phyloP scores from a whole-genome alignment of 2,888 invertebrate genomes.

The Pristionchus entomophagus region DNA sequence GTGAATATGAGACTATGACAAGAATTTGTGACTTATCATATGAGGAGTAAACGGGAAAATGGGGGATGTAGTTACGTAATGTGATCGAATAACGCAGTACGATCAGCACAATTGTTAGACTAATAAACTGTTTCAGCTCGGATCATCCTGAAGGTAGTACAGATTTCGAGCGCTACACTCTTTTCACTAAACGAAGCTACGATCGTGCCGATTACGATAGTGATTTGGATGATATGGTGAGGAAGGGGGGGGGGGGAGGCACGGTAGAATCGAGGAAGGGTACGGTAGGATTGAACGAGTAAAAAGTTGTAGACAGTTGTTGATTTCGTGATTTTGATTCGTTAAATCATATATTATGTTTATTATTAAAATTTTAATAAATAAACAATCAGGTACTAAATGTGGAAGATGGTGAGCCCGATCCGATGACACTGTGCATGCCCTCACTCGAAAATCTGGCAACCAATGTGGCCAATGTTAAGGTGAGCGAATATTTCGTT shows the following conservation, averaged over 20 bases:
- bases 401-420: conserved; percentile 40
- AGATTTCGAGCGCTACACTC: neutral
- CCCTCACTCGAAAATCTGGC: conserved; percentile 29
- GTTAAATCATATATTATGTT: neutral
- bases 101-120: no score
- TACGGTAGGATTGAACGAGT: no score
- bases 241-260: neutral
- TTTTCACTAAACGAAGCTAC: conserved; percentile 43
- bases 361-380: neutral
- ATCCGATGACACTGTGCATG: conserved; percentile 33
- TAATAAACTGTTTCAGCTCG: no score
- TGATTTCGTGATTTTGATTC: no score
- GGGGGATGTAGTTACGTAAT: no score
- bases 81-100: no score
- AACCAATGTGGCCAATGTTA: conserved; percentile 42
- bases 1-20: no score
- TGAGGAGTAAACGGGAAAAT: no score
- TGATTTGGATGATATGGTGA: conserved; percentile 45
- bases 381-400: neutral
- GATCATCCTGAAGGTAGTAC: no score
- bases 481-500: neutral
- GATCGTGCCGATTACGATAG: neutral
- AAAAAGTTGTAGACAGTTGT: no score
- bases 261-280: no score
- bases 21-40: no score